These are phyloP conservation scores for Xenus cinereus DNA, from an alignment of 2,113 vertebrate genomes.

Conservation along the genomic window DNA sequence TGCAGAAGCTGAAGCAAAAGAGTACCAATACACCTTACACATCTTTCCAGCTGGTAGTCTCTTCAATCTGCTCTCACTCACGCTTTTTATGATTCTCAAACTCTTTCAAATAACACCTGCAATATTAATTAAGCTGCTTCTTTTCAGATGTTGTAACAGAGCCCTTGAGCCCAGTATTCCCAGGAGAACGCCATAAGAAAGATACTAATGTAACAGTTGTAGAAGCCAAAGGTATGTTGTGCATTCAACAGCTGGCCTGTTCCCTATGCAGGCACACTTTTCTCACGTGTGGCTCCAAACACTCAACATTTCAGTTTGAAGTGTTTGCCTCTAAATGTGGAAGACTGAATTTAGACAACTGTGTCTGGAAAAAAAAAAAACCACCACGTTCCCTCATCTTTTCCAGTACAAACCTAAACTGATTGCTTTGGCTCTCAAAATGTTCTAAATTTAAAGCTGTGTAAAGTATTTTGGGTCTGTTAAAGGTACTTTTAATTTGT, in stretches of 20 bases:
- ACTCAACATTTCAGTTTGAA: neutral
- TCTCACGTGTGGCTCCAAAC: neutral
- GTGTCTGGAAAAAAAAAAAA: neutral
- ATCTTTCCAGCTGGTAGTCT: neutral
- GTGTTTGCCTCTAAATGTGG: neutral
- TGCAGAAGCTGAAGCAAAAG: neutral
- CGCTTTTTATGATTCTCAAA: neutral
- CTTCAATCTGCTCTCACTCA: neutral
- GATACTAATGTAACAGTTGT: slow-evolving; percentile 67
- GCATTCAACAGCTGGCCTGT: neutral
- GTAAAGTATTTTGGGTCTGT: neutral
- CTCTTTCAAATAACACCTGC: neutral
- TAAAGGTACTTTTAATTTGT: neutral
- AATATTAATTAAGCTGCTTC: neutral
- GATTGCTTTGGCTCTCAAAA: neutral
- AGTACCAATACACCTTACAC: neutral
- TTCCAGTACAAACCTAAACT: neutral
- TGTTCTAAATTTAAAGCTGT: neutral
- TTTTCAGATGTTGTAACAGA: slow-evolving; percentile 56
- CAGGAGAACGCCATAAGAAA: slow-evolving; percentile 66
- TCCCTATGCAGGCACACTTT: neutral
- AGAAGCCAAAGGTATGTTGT: slow-evolving; percentile 77
- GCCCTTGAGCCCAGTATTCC: slow-evolving; percentile 53
- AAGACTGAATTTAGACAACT: neutral
- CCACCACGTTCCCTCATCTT: neutral